Evolutionary conservation across 1,140 invertebrate species (phyloP).

Genomic region (Heliconius melpomene): DNA sequence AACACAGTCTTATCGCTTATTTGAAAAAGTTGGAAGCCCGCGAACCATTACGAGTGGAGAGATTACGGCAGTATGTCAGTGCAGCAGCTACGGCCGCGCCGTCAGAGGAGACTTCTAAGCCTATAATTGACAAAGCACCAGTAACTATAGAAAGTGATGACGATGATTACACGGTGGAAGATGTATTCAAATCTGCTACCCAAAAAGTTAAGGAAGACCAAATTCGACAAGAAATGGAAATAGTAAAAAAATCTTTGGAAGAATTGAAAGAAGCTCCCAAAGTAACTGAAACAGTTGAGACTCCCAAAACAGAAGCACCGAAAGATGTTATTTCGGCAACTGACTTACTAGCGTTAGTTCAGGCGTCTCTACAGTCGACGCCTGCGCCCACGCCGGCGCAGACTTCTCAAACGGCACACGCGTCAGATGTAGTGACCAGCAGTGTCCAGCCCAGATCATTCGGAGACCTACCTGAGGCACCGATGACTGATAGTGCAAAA

Average conservation of each 20-base stretch:
- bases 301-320: slow-evolving; percentile 27
- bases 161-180: slow-evolving; percentile 73
- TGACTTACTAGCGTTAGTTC: slow-evolving; percentile 66
- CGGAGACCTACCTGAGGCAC: slow-evolving; percentile 57
- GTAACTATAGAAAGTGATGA: slow-evolving; percentile 65
- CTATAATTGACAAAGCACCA: background rate
- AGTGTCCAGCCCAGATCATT: slow-evolving; percentile 61
- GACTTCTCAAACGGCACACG: background rate
- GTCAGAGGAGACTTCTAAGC: slow-evolving; percentile 15
- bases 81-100: slow-evolving; percentile 47
- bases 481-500: slow-evolving; percentile 9
- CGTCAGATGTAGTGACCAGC: slow-evolving; percentile 49
- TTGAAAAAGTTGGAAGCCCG: slow-evolving; percentile 88
- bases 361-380: slow-evolving; percentile 60
- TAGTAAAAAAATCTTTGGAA: slow-evolving; percentile 71
- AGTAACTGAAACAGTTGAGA: background rate
- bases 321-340: slow-evolving; percentile 61
- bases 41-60: slow-evolving; percentile 87
- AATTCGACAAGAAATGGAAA: slow-evolving; percentile 75
- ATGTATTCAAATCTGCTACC: slow-evolving; percentile 69
- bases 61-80: slow-evolving; percentile 79
- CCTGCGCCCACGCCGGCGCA: slow-evolving; percentile 17
- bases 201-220: slow-evolving; percentile 73
- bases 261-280: slow-evolving; percentile 43
- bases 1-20: slow-evolving; percentile 89